Percentiles rank a stretch among this genome's conserved stretches.
Conservation (phyloP, 2,797 vertebrate genomes). For the Pangasius mekongensis region DNA sequence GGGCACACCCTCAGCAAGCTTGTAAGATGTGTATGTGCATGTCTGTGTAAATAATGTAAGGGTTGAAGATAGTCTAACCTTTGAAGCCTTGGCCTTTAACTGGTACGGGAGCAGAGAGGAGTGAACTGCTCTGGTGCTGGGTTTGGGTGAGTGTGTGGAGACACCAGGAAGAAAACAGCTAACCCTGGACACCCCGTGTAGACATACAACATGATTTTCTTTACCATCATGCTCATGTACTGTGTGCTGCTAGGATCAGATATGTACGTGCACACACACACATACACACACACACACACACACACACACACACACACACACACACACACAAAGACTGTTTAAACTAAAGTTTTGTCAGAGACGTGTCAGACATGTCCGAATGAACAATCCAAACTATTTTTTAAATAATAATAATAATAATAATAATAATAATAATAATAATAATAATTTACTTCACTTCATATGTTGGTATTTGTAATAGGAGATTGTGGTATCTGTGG, state of each 20-base stretch:
- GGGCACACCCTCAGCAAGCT: slow-evolving; percentile 8
- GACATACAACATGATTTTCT: not conserved
- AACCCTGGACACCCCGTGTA: not conserved
- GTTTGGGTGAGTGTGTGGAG: not conserved
- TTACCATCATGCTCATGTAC: not conserved
- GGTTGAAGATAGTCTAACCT: not conserved
- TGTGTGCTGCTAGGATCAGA: not conserved
- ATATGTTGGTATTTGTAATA: not conserved
- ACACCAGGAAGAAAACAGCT: not conserved
- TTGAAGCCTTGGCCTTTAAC: not conserved
- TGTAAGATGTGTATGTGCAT: not conserved
- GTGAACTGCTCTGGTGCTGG: not conserved
- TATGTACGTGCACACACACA: not conserved
- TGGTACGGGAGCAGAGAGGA: not conserved
- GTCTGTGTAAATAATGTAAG: not conserved
- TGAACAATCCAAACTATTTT: not conserved
- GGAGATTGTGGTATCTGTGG: not conserved
- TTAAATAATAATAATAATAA: too few species aligned
- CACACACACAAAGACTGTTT: not conserved
- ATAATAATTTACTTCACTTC: not conserved
- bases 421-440: too few species aligned
- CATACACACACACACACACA: too few species aligned
- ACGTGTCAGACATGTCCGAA: not conserved
- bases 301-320: too few species aligned
- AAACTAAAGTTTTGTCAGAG: not conserved